Conservation (phyloP, 2,113 vertebrate genomes). For the Oncorhynchus kisutch region DNA sequence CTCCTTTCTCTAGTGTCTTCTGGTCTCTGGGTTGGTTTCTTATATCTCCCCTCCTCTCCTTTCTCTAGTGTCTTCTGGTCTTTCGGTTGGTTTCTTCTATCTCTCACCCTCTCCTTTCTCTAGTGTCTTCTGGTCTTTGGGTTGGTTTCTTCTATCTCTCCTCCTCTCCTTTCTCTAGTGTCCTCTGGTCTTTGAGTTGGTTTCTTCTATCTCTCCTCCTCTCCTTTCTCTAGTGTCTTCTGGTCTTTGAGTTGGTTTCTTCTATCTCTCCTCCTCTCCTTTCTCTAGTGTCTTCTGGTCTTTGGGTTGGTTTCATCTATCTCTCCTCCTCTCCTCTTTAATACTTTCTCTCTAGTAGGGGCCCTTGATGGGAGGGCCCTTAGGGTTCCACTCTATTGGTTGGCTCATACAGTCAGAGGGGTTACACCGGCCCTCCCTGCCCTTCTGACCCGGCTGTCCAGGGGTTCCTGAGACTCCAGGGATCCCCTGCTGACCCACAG, state of each 20-base stretch:
- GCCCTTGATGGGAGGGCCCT: conserved; percentile 83
- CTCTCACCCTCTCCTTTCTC: too few species aligned
- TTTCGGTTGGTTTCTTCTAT: not conserved
- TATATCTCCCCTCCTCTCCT: not conserved
- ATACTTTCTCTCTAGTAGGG: conserved; percentile 70
- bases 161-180: too few species aligned
- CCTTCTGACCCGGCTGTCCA: conserved; percentile 79
- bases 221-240: too few species aligned
- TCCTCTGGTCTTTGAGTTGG: too few species aligned
- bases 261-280: too few species aligned
- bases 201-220: too few species aligned
- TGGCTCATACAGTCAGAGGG: conserved; percentile 86
- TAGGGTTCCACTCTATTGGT: conserved; percentile 86
- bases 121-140: too few species aligned
- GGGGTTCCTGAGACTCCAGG: conserved; percentile 87
- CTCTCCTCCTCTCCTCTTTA: conserved; percentile 24
- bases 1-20: too few species aligned
- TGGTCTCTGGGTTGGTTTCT: not conserved
- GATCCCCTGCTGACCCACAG: conserved; percentile 92
- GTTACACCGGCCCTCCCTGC: conserved; percentile 87
- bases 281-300: too few species aligned
- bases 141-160: too few species aligned
- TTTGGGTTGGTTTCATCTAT: not conserved
- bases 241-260: too few species aligned
- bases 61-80: not conserved